Conservation (phyloP, 2,888 invertebrate genomes). For the Glyphotaelius pellucidus region DNA sequence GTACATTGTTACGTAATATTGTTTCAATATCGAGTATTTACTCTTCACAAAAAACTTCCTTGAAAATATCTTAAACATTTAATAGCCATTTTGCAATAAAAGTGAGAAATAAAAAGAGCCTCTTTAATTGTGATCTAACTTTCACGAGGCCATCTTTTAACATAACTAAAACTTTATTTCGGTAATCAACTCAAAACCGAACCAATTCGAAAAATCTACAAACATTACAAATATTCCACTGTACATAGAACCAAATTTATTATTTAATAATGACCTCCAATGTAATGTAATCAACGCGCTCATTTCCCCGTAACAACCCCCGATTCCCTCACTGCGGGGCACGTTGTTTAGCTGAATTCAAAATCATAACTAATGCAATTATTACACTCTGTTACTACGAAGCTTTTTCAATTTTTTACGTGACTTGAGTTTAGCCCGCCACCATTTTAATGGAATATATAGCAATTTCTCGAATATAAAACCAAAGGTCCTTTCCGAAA, state of each 20-base stretch:
- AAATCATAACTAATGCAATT: conserved; percentile 62
- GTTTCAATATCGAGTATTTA: no score
- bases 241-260: not conserved
- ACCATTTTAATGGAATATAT: conserved; percentile 52
- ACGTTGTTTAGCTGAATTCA: conserved; percentile 54
- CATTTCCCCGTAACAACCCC: not conserved
- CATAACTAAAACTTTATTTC: not conserved
- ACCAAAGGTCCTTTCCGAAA: conserved; percentile 39
- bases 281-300: not conserved
- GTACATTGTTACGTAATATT: no score
- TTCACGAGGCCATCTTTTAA: not conserved
- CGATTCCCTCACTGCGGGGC: not conserved
- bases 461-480: conserved; percentile 54
- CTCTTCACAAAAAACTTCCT: not conserved
- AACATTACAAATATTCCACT: not conserved
- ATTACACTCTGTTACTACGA: conserved; percentile 54
- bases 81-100: not conserved
- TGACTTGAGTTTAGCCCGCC: conserved; percentile 52
- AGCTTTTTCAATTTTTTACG: conserved; percentile 60
- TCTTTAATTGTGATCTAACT: not conserved
- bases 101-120: not conserved
- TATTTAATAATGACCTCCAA: not conserved
- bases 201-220: not conserved
- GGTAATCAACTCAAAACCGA: not conserved
- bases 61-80: not conserved